Evolutionary conservation across 2,888 invertebrate genomes (phyloP).

Genomic region (Julus scanicus): DNA sequence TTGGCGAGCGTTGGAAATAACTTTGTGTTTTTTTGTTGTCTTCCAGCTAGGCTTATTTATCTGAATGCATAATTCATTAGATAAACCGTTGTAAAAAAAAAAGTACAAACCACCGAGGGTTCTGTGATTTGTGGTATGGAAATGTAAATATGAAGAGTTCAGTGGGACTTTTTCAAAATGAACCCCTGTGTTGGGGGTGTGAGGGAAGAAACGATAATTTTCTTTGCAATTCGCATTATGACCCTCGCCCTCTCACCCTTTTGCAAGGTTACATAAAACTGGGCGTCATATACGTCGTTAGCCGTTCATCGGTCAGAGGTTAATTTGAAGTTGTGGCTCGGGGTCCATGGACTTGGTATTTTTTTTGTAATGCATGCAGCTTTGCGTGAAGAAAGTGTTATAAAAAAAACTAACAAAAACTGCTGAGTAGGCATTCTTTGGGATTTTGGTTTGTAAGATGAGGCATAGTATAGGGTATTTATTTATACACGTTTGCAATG

Average conservation of each 20-base stretch:
- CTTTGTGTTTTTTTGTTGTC: background rate
- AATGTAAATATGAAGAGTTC: background rate
- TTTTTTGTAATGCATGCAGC: background rate
- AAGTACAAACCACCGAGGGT: background rate
- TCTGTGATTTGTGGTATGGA: background rate
- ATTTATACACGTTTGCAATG: background rate
- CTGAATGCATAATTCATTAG: background rate
- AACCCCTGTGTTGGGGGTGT: background rate
- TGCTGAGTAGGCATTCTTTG: background rate
- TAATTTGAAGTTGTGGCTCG: conserved; percentile 21
- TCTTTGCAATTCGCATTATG: background rate
- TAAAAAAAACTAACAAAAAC: background rate
- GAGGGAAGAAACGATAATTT: background rate
- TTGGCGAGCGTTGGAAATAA: too few species aligned
- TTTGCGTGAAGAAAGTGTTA: background rate
- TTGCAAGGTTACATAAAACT: background rate
- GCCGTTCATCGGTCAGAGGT: conserved; percentile 27
- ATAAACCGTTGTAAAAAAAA: background rate
- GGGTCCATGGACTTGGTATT: background rate
- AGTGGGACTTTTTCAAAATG: background rate
- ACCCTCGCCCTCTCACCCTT: background rate
- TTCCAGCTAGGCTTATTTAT: background rate
- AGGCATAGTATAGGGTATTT: background rate
- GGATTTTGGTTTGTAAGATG: background rate
- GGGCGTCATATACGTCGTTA: background rate